phyloP scores from a whole-genome alignment of 53 echinoderm and acorn worm species.

The Apostichopus leukothele region DNA sequence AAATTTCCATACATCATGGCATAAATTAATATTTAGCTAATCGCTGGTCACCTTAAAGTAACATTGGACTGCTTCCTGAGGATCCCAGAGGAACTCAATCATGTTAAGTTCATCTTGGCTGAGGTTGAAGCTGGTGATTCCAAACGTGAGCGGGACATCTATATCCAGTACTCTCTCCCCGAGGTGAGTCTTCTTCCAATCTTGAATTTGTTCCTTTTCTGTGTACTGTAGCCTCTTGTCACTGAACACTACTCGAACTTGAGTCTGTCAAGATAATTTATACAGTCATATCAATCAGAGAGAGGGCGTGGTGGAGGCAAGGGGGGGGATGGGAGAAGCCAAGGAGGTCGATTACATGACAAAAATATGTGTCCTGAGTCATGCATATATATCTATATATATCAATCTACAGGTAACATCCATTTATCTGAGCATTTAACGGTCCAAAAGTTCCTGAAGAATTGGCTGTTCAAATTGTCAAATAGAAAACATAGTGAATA shows the following conservation, averaged over 20 bases:
- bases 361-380: no score
- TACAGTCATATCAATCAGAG: not conserved
- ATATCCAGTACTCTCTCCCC: constrained; percentile 88
- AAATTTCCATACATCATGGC: no score
- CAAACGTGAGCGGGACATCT: constrained; percentile 85
- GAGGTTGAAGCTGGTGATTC: constrained; percentile 73
- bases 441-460: no score
- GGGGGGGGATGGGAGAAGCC: no score
- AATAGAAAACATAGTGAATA: no score
- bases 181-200: constrained; percentile 74
- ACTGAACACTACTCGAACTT: constrained; percentile 78
- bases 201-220: constrained; percentile 80
- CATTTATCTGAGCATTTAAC: no score
- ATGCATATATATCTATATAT: no score
- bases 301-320: no score
- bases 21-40: no score
- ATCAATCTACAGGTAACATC: no score
- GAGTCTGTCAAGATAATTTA: constrained; percentile 54
- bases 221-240: constrained; percentile 93
- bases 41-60: constrained; percentile 71
- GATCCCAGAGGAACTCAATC: constrained; percentile 92
- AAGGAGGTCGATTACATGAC: no score
- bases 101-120: constrained; percentile 66
- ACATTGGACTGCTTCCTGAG: constrained; percentile 68
- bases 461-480: no score